Evolutionary conservation across 2,113 vertebrate genomes (phyloP).

Genomic region (Calyptommatus sinebrachiatus): DNA sequence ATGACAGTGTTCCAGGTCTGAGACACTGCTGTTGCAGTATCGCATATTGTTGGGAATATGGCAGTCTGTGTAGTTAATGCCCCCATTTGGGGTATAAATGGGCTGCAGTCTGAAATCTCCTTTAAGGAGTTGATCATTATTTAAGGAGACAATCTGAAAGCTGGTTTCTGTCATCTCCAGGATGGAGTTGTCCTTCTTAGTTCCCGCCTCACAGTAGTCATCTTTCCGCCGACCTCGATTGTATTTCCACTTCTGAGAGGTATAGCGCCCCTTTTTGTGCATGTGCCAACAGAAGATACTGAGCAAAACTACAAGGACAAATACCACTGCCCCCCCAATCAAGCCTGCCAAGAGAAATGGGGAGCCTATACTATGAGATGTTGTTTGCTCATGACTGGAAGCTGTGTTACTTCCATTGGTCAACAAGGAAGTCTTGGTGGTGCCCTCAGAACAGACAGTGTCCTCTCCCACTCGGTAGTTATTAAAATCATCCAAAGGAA

Average conservation of each 20-base stretch:
- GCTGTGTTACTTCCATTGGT: conserved; percentile 78
- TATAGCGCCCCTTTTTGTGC: conserved; percentile 94
- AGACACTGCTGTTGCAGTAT: conserved; percentile 94
- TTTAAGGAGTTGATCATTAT: conserved; percentile 99
- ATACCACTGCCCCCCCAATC: conserved; percentile 90
- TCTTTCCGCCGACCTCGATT: conserved; percentile 98
- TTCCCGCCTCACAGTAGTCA: conserved; percentile 97
- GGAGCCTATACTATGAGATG: conserved; percentile 85
- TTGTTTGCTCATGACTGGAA: conserved; percentile 85
- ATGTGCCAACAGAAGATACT: conserved; percentile 96
- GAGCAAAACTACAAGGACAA: conserved; percentile 89
- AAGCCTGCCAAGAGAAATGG: conserved; percentile 92
- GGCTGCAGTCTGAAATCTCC: conserved; percentile 98
- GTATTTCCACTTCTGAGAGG: conserved; percentile 96
- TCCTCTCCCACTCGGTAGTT: conserved; percentile 88
- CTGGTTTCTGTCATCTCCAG: conserved; percentile 99
- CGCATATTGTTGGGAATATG: conserved; percentile 95
- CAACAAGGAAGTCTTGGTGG: conserved; percentile 80
- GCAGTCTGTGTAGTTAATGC: conserved; percentile 95
- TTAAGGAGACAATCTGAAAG: conserved; percentile 99
- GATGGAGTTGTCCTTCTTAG: conserved; percentile 99
- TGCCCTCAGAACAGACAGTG: conserved; percentile 87
- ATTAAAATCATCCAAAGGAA: conserved; percentile 89
- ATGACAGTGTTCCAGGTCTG: conserved; percentile 94
- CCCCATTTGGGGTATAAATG: conserved; percentile 97